phyloP scores from a whole-genome alignment of 2,113 vertebrate species.

The Motacilla alba region DNA sequence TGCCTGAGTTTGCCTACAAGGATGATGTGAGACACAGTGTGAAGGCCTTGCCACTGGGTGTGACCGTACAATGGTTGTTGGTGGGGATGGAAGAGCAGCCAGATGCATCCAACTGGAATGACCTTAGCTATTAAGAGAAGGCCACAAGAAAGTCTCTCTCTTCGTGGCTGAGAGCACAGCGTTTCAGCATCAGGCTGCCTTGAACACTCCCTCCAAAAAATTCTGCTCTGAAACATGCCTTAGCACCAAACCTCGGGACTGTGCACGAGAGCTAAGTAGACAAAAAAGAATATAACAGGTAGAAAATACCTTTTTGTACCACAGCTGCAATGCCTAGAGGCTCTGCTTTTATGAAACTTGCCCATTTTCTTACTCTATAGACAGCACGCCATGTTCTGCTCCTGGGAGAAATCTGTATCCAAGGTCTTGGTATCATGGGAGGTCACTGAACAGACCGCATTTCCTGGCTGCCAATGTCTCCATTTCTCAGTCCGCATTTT shows the following conservation, averaged over 20 bases:
- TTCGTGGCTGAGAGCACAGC: accelerated
- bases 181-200: neutral
- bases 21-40: neutral
- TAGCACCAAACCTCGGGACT: neutral
- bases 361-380: neutral
- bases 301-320: neutral
- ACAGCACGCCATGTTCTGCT: neutral
- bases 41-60: neutral
- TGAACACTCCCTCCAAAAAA: neutral
- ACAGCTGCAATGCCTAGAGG: neutral
- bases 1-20: neutral
- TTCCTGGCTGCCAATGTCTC: neutral
- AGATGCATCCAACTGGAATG: neutral
- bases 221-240: neutral
- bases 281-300: neutral
- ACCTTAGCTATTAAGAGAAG: neutral
- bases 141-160: neutral
- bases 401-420: neutral
- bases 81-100: neutral
- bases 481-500: neutral
- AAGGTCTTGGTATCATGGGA: neutral
- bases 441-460: neutral
- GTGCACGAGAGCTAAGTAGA: neutral
- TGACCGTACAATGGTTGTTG: neutral
- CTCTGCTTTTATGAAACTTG: neutral